phyloP scores from a whole-genome alignment of 2,888 invertebrate genomes.

The Yponomeuta cagnagella region DNA sequence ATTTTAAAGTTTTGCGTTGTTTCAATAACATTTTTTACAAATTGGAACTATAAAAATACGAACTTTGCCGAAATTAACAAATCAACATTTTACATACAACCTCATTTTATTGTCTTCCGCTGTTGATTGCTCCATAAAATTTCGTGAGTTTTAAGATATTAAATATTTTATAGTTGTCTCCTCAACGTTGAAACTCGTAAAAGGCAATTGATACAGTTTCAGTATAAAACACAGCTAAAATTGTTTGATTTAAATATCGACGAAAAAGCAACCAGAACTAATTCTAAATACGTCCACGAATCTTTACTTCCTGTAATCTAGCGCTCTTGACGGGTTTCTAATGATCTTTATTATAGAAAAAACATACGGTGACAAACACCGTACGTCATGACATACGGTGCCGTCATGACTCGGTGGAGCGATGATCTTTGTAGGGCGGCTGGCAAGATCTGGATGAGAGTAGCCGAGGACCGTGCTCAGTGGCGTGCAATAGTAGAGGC shows the following conservation, averaged over 20 bases:
- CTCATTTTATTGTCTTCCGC: not conserved
- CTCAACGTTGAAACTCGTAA: not conserved
- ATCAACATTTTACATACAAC: not conserved
- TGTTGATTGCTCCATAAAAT: not conserved
- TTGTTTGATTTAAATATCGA: too few species aligned
- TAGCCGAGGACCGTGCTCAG: too few species aligned
- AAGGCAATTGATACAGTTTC: not conserved
- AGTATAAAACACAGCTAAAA: too few species aligned
- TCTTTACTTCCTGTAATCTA: conserved; percentile 1
- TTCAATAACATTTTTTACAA: not conserved
- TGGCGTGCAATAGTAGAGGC: too few species aligned
- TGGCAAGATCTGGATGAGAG: too few species aligned
- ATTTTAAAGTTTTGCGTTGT: not conserved
- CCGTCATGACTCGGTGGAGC: too few species aligned
- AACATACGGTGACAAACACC: too few species aligned
- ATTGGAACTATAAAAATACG: not conserved
- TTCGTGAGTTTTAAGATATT: not conserved
- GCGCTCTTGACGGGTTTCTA: not conserved
- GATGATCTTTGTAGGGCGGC: too few species aligned
- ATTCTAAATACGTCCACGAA: not conserved
- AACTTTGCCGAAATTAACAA: not conserved
- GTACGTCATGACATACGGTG: too few species aligned
- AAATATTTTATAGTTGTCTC: not conserved
- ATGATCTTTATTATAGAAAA: conserved; percentile 1
- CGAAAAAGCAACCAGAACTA: too few species aligned